Percentiles rank a stretch among this genome's conserved stretches.
These are phyloP conservation scores for Andricus grossulariae DNA, from an alignment of 1,140 invertebrate species.

Conservation along the genomic window DNA sequence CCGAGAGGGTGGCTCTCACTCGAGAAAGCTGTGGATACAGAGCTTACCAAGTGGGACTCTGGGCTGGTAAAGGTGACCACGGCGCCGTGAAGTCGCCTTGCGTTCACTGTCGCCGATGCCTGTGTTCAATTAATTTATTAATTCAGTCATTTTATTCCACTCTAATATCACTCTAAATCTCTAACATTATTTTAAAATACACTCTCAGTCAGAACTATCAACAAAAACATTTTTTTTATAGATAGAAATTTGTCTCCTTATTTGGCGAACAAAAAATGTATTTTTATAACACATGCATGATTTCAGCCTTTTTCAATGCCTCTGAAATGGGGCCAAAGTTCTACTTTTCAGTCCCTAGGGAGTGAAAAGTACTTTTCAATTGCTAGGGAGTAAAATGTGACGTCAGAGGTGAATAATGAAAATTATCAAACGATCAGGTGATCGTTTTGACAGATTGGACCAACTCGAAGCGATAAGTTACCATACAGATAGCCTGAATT, in stretches of 20 bases:
- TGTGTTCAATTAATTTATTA: conserved; percentile 42
- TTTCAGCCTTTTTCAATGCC: too few relatives aligned
- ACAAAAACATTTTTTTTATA: not conserved
- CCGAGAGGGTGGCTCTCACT: conserved; percentile 58
- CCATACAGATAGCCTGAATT: too few relatives aligned
- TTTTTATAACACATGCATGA: too few relatives aligned
- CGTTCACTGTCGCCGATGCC: conserved; percentile 65
- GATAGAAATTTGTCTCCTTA: not conserved
- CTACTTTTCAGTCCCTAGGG: too few relatives aligned
- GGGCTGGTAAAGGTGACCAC: conserved; percentile 83
- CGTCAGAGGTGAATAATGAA: too few relatives aligned
- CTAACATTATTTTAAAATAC: not conserved
- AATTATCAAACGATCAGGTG: too few relatives aligned
- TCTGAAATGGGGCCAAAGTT: too few relatives aligned
- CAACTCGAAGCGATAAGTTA: too few relatives aligned
- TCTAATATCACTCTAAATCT: not conserved
- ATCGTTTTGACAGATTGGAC: too few relatives aligned
- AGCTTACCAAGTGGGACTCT: conserved; percentile 81
- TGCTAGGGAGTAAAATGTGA: too few relatives aligned
- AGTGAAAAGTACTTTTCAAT: too few relatives aligned
- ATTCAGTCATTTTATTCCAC: not conserved
- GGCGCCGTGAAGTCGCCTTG: conserved; percentile 76
- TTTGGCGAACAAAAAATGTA: not conserved
- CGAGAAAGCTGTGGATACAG: conserved; percentile 57
- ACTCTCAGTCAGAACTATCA: not conserved